phyloP scores from a whole-genome alignment of 2,113 vertebrate species.

The Ptilonorhynchus violaceus region DNA sequence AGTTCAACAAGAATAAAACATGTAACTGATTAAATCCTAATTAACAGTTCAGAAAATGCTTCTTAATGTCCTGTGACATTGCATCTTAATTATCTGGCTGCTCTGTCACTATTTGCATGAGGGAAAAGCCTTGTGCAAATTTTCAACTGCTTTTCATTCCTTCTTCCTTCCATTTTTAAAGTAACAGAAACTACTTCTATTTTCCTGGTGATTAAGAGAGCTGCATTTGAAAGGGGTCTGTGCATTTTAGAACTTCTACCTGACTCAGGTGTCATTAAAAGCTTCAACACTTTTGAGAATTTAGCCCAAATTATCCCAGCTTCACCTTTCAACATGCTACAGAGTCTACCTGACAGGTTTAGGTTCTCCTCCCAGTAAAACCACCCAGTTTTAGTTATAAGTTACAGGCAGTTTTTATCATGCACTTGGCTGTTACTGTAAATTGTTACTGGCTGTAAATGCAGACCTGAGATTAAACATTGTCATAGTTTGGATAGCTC shows the following conservation, averaged over 20 bases:
- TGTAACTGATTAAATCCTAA: not conserved
- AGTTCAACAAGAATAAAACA: not conserved
- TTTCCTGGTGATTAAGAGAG: not conserved
- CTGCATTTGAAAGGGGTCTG: not conserved
- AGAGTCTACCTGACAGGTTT: not conserved
- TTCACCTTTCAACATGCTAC: not conserved
- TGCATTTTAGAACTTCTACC: not conserved
- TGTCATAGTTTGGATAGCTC: not conserved
- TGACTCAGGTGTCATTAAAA: not conserved
- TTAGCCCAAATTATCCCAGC: not conserved
- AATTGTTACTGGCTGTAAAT: not conserved
- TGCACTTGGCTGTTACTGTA: not conserved
- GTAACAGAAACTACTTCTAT: not conserved
- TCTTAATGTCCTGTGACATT: not conserved
- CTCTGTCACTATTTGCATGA: not conserved
- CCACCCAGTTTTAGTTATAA: not conserved
- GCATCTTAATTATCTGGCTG: not conserved
- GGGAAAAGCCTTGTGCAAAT: not conserved
- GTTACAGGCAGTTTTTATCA: not conserved
- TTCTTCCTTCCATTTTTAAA: not conserved
- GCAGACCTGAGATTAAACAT: not conserved
- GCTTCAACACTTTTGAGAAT: not conserved
- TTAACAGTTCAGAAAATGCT: not conserved
- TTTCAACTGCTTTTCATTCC: not conserved
- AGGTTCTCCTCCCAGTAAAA: not conserved